Percentiles rank a stretch among this genome's conserved stretches.
These are phyloP conservation scores for Aplidium turbinatum DNA, from an alignment of 23 tunicate genomes.

Conservation along the genomic window DNA sequence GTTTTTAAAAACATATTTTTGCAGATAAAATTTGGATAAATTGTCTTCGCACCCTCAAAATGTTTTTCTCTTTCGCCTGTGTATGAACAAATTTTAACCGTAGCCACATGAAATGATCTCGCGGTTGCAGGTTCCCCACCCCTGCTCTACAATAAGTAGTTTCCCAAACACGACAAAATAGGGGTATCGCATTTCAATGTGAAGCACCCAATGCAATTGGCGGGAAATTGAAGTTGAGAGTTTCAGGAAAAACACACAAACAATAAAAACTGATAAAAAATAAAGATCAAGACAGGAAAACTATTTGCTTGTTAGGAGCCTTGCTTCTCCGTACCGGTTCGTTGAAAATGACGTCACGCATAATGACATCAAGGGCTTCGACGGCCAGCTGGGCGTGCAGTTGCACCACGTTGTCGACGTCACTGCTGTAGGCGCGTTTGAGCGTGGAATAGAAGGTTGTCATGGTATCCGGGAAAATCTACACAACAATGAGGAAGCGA, in stretches of 20 bases:
- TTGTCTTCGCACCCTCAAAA: too few relatives aligned
- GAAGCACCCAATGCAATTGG: background rate
- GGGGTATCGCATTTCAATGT: too few relatives aligned
- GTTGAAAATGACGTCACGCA: conserved; percentile 41
- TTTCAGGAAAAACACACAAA: too few relatives aligned
- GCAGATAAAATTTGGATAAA: too few relatives aligned
- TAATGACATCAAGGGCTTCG: conserved; percentile 56
- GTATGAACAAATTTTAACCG: too few relatives aligned
- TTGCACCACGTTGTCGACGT: conserved; percentile 54
- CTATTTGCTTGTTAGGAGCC: conserved; percentile 41
- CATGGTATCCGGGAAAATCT: conserved; percentile 44
- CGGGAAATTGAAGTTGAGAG: background rate
- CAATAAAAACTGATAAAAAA: background rate
- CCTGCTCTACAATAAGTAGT: too few relatives aligned
- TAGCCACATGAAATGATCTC: too few relatives aligned
- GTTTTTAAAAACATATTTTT: too few relatives aligned
- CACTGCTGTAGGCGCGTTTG: conserved; percentile 33
- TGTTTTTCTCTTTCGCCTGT: too few relatives aligned
- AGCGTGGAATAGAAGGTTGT: conserved; percentile 32
- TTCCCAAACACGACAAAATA: too few relatives aligned
- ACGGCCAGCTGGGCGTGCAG: conserved; percentile 73
- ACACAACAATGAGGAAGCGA: too few relatives aligned
- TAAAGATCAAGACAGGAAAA: conserved; percentile 28
- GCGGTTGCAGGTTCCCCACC: too few relatives aligned
- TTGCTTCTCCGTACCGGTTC: background rate